A percentile compares a stretch with the other conserved stretches of the same genome.
Conservation (phyloP, 2,113 vertebrate species). For the Cephalopholis sonnerati region DNA sequence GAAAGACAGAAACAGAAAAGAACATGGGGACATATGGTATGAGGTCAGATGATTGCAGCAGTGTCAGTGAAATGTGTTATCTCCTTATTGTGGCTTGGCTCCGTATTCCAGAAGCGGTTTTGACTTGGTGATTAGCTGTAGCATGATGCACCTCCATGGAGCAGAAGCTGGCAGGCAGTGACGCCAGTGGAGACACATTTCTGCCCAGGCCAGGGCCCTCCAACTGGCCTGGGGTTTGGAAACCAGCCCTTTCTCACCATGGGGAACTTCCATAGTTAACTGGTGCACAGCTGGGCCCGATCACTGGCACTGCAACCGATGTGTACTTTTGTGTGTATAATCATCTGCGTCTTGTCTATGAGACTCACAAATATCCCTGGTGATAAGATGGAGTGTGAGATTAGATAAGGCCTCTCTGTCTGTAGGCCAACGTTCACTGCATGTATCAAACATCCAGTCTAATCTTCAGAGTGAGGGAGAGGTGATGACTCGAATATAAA, state of each 20-base stretch:
- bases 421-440: background rate
- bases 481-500: slow-evolving; percentile 14
- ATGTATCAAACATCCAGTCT: background rate
- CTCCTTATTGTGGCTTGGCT: slow-evolving; percentile 70
- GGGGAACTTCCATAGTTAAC: slow-evolving; percentile 49
- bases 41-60: slow-evolving; percentile 61
- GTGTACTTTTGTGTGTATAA: slow-evolving; percentile 30
- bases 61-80: slow-evolving; percentile 64
- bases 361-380: slow-evolving; percentile 17
- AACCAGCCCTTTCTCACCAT: slow-evolving; percentile 47
- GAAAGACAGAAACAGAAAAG: slow-evolving; percentile 45
- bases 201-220: slow-evolving; percentile 65
- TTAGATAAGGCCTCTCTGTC: slow-evolving; percentile 23
- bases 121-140: slow-evolving; percentile 63
- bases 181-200: slow-evolving; percentile 67
- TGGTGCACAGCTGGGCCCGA: slow-evolving; percentile 62
- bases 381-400: slow-evolving; percentile 29
- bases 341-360: slow-evolving; percentile 35
- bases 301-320: slow-evolving; percentile 24
- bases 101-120: slow-evolving; percentile 42
- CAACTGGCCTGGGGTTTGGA: slow-evolving; percentile 68
- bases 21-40: slow-evolving; percentile 39
- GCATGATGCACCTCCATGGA: slow-evolving; percentile 57
- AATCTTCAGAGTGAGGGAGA: background rate
- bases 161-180: slow-evolving; percentile 62